Evolutionary conservation across 1,140 invertebrate species (phyloP), one percentile per base, ranked within the genome.

Genomic region (Drosophila kurseongensis): DNA sequence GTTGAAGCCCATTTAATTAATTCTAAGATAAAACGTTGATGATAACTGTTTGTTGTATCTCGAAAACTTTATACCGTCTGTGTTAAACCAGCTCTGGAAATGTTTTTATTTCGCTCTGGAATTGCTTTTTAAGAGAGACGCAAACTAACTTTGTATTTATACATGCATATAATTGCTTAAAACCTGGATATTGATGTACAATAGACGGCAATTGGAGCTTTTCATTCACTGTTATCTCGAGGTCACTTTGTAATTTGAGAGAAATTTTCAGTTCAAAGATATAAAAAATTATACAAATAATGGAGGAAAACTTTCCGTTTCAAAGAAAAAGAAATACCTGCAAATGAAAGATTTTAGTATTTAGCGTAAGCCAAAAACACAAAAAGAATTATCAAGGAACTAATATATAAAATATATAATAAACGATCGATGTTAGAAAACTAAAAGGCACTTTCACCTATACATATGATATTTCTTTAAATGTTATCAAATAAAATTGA

Each of bases 1-100:
- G 16, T 41, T 60, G 36, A 57, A 68, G 54, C 55, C 75, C 69
- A 78, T 86, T 75, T 68, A 77, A 77, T 81, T 78, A 84, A 84
- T 84, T 89, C 79, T 84, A 89, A 89, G 77, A 68, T 76, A 61
- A 71, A 67, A 67, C 54, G 77, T 88, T 86, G 38, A 83, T 74
- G 71, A 77, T 76, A 89, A 89, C 69, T 67, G 71, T 78, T 63
- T 88, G 77, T 85, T 83, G 69, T 85, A 88, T 89, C 80, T 84
- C 76, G 56, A 80, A 73, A 88, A 89, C 80, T 84, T 67, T 89
- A 61, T 89, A 84, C 80, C 61, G 84, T 89, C 84, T 89, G 80
- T 89, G 84, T 89, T 89, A 89, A 88, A 80, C 77, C 68, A 89
- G 84, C 84, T 89, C 84, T 84, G 84, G 84, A 88, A 85, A 75